A percentile compares a stretch with the other conserved stretches of the same genome.
Conservation (phyloP, 1,140 invertebrate species). For the Lepidurus packardi region DNA sequence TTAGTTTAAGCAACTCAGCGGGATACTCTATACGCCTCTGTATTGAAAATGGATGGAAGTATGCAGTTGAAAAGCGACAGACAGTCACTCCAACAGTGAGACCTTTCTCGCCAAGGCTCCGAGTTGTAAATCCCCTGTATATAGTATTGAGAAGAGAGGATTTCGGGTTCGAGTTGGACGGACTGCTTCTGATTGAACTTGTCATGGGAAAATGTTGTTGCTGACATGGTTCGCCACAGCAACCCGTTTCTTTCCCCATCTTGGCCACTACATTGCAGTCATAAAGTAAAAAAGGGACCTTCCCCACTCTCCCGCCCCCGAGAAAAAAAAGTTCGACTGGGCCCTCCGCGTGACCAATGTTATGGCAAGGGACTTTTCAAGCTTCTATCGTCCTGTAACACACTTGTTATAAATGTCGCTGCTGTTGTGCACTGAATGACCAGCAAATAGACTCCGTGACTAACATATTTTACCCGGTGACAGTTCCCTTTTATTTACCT, state of each 20-base stretch:
- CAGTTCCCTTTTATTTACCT: conserved; percentile 15
- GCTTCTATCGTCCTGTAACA: conserved; percentile 10
- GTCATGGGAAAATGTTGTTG: conserved; percentile 17
- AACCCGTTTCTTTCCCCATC: neutral
- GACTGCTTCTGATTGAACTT: conserved; percentile 17
- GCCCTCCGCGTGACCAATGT: conserved; percentile 12
- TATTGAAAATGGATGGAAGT: conserved; percentile 13
- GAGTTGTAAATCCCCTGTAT: neutral
- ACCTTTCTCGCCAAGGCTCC: conserved; percentile 3
- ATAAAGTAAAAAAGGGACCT: neutral
- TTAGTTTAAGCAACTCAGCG: neutral
- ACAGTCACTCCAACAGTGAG: conserved; percentile 17
- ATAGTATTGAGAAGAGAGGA: neutral
- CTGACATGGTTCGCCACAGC: neutral
- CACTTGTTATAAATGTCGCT: neutral
- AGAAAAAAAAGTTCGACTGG: neutral
- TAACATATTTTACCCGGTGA: neutral
- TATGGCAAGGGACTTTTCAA: neutral
- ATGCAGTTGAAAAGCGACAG: conserved; percentile 10
- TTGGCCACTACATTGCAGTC: conserved; percentile 1
- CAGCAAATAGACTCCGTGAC: conserved; percentile 14
- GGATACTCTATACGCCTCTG: neutral
- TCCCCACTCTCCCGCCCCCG: neutral
- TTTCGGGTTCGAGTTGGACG: neutral
- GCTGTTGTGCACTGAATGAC: conserved; percentile 1